Evolutionary conservation across 1,140 invertebrate species (phyloP).

Genomic region (Pseudomyrmex dendroicus): DNA sequence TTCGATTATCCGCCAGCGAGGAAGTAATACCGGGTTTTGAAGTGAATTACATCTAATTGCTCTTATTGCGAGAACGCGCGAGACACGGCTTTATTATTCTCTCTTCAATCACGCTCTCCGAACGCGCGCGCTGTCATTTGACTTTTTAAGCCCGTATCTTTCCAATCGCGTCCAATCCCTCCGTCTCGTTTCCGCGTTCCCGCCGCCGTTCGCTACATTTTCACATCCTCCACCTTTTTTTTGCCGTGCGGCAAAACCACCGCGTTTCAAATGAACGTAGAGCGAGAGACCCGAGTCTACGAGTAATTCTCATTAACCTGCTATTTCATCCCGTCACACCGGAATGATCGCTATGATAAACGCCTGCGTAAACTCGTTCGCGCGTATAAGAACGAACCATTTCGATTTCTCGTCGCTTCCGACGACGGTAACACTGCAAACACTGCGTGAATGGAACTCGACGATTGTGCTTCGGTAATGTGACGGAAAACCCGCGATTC

Average conservation of each 20-base stretch:
- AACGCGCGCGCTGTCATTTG: conserved; percentile 36
- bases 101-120: conserved; percentile 65
- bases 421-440: not conserved
- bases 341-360: conserved; percentile 52
- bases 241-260: conserved; percentile 34
- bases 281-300: conserved; percentile 17
- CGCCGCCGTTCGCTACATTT: conserved; percentile 1
- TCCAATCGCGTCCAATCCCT: not conserved
- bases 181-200: conserved; percentile 49
- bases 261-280: conserved; percentile 51
- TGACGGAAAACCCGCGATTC: no score
- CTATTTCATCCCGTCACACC: conserved; percentile 38
- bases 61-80: conserved; percentile 74
- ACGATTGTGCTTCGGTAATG: no score
- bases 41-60: conserved; percentile 79
- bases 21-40: conserved; percentile 78
- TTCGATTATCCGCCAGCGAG: conserved; percentile 63
- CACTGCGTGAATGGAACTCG: no score
- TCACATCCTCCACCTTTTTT: not conserved
- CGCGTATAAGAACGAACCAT: conserved; percentile 19
- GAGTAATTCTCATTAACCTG: conserved; percentile 57
- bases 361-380: conserved; percentile 40
- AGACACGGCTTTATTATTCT: conserved; percentile 75
- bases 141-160: conserved; percentile 52
- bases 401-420: conserved; percentile 32